Conservation (phyloP, 2,113 vertebrate species). For the Trachemys scripta region DNA sequence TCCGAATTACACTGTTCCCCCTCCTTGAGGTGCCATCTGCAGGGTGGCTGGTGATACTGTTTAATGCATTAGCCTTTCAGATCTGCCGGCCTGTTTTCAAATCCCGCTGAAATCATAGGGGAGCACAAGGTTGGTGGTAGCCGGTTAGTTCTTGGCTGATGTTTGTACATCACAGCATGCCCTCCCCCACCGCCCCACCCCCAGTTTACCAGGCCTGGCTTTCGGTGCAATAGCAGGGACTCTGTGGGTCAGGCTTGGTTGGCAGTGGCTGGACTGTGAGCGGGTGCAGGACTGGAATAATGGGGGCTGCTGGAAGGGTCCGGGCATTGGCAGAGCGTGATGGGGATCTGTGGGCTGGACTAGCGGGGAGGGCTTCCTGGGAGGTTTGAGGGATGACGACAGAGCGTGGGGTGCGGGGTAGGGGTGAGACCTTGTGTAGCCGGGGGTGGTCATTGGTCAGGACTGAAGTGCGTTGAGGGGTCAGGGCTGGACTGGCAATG, state of each 20-base stretch:
- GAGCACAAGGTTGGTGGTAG: too few species aligned
- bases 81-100: neutral
- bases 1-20: neutral
- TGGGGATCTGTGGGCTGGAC: too few species aligned
- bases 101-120: neutral
- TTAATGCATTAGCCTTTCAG: neutral
- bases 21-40: neutral
- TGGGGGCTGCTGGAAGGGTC: too few species aligned
- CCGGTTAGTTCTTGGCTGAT: neutral
- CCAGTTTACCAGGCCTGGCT: neutral
- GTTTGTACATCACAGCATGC: neutral
- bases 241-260: too few species aligned
- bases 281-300: neutral
- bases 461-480: neutral
- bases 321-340: neutral
- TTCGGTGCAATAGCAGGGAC: neutral
- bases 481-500: neutral
- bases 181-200: fast-evolving
- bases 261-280: neutral
- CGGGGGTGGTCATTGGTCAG: neutral
- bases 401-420: neutral
- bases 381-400: neutral
- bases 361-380: neutral
- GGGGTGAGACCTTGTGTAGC: neutral
- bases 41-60: neutral